phyloP scores from a whole-genome alignment of 2,797 vertebrate species.

The Smutsia temminckii region DNA sequence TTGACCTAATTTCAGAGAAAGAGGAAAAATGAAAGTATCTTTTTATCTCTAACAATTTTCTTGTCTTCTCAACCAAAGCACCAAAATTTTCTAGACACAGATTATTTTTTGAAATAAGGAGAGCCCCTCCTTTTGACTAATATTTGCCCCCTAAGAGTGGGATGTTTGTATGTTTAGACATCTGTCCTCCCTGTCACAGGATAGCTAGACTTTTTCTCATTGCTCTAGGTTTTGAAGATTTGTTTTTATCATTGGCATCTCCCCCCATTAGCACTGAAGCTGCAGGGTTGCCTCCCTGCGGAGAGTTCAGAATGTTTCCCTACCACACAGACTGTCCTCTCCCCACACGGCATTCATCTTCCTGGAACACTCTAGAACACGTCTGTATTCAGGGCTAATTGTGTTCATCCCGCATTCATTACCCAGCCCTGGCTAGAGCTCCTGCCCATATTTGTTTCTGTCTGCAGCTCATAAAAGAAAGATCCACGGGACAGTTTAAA shows the following conservation, averaged over 20 bases:
- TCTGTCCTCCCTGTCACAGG: conserved; percentile 37
- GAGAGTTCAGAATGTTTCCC: conserved; percentile 40
- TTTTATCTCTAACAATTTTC: neutral
- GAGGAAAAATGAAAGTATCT: neutral
- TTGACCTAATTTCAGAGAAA: conserved; percentile 24
- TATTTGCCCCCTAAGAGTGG: neutral
- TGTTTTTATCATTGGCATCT: neutral
- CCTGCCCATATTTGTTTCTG: neutral
- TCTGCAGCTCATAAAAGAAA: conserved; percentile 34
- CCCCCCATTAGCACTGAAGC: neutral
- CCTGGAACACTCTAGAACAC: neutral
- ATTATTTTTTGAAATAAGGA: neutral
- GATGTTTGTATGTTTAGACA: conserved; percentile 66
- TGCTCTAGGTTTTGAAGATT: conserved; percentile 27
- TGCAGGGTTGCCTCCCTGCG: neutral
- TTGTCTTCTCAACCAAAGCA: neutral
- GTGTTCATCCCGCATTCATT: neutral
- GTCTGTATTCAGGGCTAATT: neutral
- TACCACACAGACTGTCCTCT: neutral
- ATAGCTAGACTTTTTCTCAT: neutral
- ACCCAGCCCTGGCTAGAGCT: neutral
- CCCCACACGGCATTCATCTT: neutral
- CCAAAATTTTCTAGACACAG: neutral
- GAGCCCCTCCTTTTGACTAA: neutral
- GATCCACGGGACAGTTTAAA: neutral